Base-by-base conservation (phyloP, 2,113 vertebrate species). In the Siniperca chuatsi region DNA sequence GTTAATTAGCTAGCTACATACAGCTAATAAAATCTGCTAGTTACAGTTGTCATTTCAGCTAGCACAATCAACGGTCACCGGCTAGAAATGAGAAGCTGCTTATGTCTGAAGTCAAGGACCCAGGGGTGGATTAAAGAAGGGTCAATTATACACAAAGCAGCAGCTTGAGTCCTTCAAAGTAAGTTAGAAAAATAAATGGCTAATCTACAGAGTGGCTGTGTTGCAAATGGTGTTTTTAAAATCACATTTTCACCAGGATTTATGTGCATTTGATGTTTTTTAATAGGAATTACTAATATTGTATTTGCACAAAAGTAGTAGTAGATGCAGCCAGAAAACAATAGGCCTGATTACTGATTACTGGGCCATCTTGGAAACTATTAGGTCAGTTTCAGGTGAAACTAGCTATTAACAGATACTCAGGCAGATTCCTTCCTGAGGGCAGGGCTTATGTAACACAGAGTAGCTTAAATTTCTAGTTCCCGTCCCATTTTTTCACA, bases 121-220 rank as follows among this genome's bases (percentile, higher is more conserved):
- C 50, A 29, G 29, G 29, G 29, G 6, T 20, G n/a, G 25, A 33
- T 44, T 33, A 35, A 55, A 4, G 11, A 25, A 29, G 4, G 65
- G 55, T 75, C 37, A 48, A 62, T 50, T 61, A 37, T 60, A 25
- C 23, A 65, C 35, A 25, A 44, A 72, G 79, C 37, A 68, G 33
- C 20, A 72, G 48, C 21, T 20, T 37, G 6, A 50, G 21, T 8
- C 29, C 46, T 40, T 76, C 20, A 46, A 16, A 54, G 4, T 21
- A 65, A 60, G 48, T 57, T 25, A 40, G 4, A 46, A 50, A 71
- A 77, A 13, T 0, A 10, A 60, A 46, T 18, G 9, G 6, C 20
- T 10, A 23, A 44, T n/a, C 10, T 5, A 42, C 16, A 16, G 42
- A 68, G 42, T 64, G 25, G 25, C 48, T 37, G 42, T 65, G 64